These are phyloP conservation scores for Sinocyclocheilus anophthalmus DNA, from an alignment of 2,113 vertebrate genomes.

Conservation along the genomic window DNA sequence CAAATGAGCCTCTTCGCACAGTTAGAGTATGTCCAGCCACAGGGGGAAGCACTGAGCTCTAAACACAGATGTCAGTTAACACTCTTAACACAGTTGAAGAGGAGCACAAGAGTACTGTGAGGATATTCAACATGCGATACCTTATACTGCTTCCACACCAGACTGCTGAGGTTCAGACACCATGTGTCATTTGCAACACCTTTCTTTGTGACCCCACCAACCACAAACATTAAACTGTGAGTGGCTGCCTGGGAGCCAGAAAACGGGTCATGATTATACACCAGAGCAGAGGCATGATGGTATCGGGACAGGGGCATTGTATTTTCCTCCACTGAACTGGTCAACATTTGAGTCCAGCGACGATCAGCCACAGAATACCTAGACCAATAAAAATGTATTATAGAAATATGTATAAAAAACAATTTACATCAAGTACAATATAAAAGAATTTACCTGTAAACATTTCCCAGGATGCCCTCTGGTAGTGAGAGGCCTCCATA, in stretches of 20 bases:
- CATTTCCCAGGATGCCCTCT: constrained; percentile 86
- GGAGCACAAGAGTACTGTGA: background rate
- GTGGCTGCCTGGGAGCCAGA: constrained; percentile 65
- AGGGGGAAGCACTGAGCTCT: constrained; percentile 81
- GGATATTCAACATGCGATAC: constrained; percentile 60
- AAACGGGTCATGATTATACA: constrained; percentile 70
- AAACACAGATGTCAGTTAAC: background rate
- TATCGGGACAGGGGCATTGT: constrained; percentile 81
- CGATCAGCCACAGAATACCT: constrained; percentile 86
- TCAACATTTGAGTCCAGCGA: constrained; percentile 91
- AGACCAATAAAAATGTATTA: background rate
- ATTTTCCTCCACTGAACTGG: constrained; percentile 80
- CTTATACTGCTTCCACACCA: constrained; percentile 86
- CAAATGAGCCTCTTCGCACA: constrained; percentile 76
- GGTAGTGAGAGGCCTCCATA: constrained; percentile 87
- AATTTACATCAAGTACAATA: background rate
- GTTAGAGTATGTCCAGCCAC: constrained; percentile 89
- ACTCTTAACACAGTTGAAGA: background rate
- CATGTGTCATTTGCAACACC: constrained; percentile 84
- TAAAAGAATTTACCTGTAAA: constrained; percentile 80
- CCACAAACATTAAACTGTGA: constrained; percentile 84
- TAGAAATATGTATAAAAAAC: background rate
- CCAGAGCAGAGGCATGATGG: constrained; percentile 83
- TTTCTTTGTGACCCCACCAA: constrained; percentile 81
- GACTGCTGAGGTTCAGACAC: constrained; percentile 87